Evolutionary conservation across 2,113 vertebrate genomes (phyloP).

Genomic region (Pangasianodon hypophthalmus): DNA sequence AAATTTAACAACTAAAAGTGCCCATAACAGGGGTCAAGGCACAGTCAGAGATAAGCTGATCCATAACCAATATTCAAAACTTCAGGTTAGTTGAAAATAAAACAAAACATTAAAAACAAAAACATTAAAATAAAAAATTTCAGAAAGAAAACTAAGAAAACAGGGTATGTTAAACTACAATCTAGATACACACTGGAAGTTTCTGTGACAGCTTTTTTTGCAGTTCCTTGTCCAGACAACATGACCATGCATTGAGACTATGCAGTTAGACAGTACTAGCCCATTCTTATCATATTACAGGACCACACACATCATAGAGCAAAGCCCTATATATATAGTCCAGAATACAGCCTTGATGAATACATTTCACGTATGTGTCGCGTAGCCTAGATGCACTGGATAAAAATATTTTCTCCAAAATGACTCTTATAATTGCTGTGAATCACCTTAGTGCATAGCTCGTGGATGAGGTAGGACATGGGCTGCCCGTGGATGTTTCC

Average conservation of each 20-base stretch:
- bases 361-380: neutral
- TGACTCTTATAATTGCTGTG: neutral
- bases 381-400: neutral
- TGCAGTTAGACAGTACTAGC: neutral
- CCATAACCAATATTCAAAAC: neutral
- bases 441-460: constrained; percentile 62
- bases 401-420: neutral
- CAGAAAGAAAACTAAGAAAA: too few species aligned
- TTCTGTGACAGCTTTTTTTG: neutral
- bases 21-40: neutral
- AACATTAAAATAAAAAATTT: neutral
- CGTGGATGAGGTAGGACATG: constrained; percentile 71
- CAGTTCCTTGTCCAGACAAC: neutral
- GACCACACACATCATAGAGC: neutral
- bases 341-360: neutral
- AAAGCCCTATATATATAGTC: neutral
- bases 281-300: neutral
- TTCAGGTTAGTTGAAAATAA: neutral
- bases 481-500: constrained; percentile 79
- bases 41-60: neutral
- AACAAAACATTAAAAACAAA: neutral
- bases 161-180: too few species aligned
- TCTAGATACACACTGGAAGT: neutral
- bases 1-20: neutral
- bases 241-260: too few species aligned